Conservation (phyloP, 1,140 invertebrate genomes). For the Sitobion miscanthi region DNA sequence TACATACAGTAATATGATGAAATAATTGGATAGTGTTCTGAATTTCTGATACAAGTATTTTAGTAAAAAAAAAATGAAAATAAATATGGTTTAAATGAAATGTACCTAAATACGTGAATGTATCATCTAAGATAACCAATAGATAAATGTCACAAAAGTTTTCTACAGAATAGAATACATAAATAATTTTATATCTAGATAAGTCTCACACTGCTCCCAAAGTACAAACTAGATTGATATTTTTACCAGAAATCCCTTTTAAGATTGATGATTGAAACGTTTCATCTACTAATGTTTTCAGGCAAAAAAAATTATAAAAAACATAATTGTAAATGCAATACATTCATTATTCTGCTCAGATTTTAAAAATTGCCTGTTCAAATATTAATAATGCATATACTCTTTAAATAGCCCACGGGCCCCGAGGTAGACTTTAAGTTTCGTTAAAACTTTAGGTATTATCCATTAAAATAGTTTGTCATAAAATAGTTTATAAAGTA, state of each 20-base stretch:
- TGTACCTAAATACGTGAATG: too few relatives aligned
- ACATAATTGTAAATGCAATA: neutral
- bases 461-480: slow-evolving; percentile 2
- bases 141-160: too few relatives aligned
- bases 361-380: neutral
- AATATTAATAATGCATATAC: neutral
- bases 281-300: neutral
- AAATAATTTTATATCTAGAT: too few relatives aligned
- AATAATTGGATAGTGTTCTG: too few relatives aligned
- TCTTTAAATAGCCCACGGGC: neutral
- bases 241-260: neutral
- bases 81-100: too few relatives aligned
- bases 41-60: too few relatives aligned
- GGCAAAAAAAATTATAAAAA: neutral
- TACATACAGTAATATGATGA: too few relatives aligned
- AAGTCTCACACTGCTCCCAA: too few relatives aligned
- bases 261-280: neutral
- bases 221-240: neutral
- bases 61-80: too few relatives aligned
- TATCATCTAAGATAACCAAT: too few relatives aligned
- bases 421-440: neutral
- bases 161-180: too few relatives aligned
- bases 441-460: slow-evolving; percentile 12
- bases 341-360: neutral
- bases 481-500: slow-evolving; percentile 2